Evolutionary conservation across 2,888 invertebrate species (phyloP).

Genomic region (Galeruca laticollis): DNA sequence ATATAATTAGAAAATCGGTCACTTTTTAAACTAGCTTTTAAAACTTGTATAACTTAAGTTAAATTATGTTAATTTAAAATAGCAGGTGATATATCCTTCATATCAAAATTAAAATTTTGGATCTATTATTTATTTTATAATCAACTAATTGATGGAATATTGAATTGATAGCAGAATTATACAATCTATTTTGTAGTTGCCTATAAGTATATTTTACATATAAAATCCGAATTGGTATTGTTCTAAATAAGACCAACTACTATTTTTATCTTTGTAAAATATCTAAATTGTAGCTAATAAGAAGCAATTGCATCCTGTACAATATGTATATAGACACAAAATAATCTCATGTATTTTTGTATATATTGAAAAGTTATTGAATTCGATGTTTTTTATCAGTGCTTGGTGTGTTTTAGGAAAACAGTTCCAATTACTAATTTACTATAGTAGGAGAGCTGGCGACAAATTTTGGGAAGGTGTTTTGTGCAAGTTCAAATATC

Average conservation of each 20-base stretch:
- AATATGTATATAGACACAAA: conserved; percentile 1
- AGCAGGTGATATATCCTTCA: not conserved
- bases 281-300: not conserved
- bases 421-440: not conserved
- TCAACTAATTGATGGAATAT: not conserved
- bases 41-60: not conserved
- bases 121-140: not conserved
- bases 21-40: too few species aligned
- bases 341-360: not conserved
- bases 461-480: too few species aligned
- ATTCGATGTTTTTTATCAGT: not conserved
- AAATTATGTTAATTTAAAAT: not conserved
- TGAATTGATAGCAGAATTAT: not conserved
- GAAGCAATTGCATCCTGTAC: not conserved
- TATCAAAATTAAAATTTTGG: conserved; percentile 4
- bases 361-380: not conserved
- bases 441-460: too few species aligned
- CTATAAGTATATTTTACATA: not conserved
- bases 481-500: too few species aligned
- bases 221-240: not conserved
- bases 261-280: conserved; percentile 7
- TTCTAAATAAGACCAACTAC: not conserved
- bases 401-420: not conserved
- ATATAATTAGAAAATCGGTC: not conserved
- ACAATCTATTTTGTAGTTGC: too few species aligned